Conservation (phyloP, 2,888 invertebrate species). For the Bellardia bayeri region DNA sequence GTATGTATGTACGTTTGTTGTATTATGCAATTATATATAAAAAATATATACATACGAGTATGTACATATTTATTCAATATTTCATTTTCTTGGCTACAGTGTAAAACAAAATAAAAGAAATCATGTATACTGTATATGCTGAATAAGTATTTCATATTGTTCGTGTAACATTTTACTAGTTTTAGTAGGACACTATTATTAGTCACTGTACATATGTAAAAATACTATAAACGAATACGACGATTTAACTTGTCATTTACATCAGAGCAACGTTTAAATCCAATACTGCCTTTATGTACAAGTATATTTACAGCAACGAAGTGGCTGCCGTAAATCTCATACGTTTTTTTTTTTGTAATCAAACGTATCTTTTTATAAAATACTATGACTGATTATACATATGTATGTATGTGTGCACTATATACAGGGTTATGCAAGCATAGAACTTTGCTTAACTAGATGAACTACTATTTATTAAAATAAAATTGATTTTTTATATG, state of each 20-base stretch:
- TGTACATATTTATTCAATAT: no score
- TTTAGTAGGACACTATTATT: neutral
- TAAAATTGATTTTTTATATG: no score
- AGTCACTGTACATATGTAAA: constrained; percentile 14
- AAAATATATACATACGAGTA: no score
- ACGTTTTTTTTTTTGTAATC: neutral
- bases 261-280: constrained; percentile 3
- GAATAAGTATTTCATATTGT: no score
- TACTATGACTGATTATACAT: neutral
- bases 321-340: constrained; percentile 10
- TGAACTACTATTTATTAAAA: no score
- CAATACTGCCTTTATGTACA: neutral
- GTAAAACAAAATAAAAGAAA: no score
- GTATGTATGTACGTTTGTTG: no score
- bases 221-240: neutral
- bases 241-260: constrained; percentile 25
- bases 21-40: no score
- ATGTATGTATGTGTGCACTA: no score
- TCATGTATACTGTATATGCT: no score
- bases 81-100: no score
- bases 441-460: no score
- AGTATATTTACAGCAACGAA: neutral
- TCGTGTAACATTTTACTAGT: neutral
- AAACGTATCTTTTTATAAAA: neutral
- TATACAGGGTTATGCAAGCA: neutral